Conservation (phyloP, 2,888 invertebrate genomes). For the Synanthedon myopaeformis region DNA sequence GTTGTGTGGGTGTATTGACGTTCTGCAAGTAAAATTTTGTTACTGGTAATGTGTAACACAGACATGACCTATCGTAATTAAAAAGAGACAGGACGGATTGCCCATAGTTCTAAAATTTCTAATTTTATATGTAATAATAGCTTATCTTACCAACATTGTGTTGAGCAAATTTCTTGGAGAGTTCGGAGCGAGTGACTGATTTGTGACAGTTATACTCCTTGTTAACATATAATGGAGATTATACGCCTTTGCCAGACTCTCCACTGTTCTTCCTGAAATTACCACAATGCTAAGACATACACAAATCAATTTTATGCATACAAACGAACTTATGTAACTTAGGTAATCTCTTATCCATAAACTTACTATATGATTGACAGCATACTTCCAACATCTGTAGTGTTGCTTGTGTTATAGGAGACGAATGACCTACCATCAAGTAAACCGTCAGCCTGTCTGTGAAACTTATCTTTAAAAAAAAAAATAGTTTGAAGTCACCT, state of each 20-base stretch:
- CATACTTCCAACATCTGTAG: no score
- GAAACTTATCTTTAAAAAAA: not conserved
- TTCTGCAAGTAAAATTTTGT: not conserved
- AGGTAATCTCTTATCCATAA: no score
- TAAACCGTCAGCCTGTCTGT: not conserved
- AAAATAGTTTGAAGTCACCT: constrained; percentile 21
- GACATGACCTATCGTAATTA: no score
- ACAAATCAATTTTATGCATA: no score
- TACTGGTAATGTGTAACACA: no score
- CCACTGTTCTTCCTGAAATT: constrained; percentile 49
- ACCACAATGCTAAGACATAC: no score
- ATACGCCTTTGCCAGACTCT: constrained; percentile 50
- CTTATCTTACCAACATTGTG: not conserved
- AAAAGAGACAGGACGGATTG: no score
- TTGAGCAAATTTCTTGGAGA: constrained; percentile 18
- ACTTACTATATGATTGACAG: no score
- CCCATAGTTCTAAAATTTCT: no score
- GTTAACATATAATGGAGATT: constrained; percentile 39
- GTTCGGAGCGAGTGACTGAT: constrained; percentile 13
- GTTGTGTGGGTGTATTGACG: constrained; percentile 9
- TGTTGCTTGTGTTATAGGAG: no score
- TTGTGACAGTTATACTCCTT: constrained; percentile 11
- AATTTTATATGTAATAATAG: not conserved
- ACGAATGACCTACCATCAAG: no score
- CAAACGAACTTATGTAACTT: no score